Evolutionary conservation across 2,888 invertebrate species (phyloP).

Genomic region (Ypsolopha sequella): DNA sequence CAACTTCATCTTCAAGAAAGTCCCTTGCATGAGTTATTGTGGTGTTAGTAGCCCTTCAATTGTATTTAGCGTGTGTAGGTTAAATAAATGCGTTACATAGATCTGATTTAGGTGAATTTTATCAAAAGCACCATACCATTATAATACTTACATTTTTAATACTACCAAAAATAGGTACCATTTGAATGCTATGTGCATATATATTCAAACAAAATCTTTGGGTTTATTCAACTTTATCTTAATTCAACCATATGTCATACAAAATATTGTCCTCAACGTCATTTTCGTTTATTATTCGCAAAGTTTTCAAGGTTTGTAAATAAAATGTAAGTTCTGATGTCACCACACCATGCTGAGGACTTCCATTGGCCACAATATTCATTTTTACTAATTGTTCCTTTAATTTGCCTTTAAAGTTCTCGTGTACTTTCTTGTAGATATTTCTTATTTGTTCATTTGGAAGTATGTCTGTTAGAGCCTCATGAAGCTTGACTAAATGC

Average conservation of each 20-base stretch:
- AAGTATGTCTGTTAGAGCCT: constrained; percentile 88
- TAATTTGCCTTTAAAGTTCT: constrained; percentile 88
- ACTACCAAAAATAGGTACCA: not conserved
- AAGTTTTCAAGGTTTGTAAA: constrained; percentile 85
- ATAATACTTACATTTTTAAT: not conserved
- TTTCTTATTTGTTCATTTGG: constrained; percentile 83
- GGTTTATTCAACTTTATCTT: constrained; percentile 10
- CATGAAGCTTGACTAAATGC: constrained; percentile 91
- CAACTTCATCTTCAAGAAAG: too few species aligned
- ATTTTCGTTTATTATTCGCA: constrained; percentile 81
- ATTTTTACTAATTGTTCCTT: constrained; percentile 86
- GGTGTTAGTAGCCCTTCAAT: too few species aligned
- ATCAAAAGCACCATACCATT: not conserved
- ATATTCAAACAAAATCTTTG: not conserved
- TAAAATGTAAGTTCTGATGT: constrained; percentile 93
- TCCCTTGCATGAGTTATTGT: too few species aligned
- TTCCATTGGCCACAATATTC: constrained; percentile 95
- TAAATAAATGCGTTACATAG: not conserved
- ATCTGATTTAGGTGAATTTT: not conserved
- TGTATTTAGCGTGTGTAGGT: too few species aligned
- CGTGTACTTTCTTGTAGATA: constrained; percentile 84
- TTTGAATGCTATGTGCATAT: not conserved
- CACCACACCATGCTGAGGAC: constrained; percentile 96
- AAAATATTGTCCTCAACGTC: constrained; percentile 82
- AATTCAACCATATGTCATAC: constrained; percentile 87